These are phyloP conservation scores for Cuniculus paca DNA, from an alignment of 2,797 vertebrate species.

Conservation along the genomic window DNA sequence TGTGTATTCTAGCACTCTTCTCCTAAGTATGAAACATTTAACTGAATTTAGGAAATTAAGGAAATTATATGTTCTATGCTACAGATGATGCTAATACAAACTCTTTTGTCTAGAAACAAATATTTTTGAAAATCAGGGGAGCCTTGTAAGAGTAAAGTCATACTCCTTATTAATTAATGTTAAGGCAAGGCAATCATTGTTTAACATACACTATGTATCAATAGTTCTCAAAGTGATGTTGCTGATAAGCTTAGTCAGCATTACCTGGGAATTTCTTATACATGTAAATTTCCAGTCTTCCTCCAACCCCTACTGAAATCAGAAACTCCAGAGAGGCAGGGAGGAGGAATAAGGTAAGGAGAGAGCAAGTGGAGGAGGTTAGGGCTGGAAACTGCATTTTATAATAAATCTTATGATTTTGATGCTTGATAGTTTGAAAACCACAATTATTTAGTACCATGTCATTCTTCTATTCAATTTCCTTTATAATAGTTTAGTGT, in stretches of 20 bases:
- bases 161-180: neutral
- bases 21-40: constrained; percentile 23
- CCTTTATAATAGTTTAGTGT: constrained; percentile 11
- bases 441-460: neutral
- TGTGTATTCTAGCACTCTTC: neutral
- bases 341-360: neutral
- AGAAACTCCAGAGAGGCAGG: neutral
- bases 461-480: neutral
- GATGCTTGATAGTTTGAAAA: constrained; percentile 3
- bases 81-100: neutral
- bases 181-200: neutral
- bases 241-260: neutral
- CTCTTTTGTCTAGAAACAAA: constrained; percentile 30
- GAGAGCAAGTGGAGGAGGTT: neutral
- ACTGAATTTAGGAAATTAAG: constrained; percentile 41
- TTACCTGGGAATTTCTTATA: neutral
- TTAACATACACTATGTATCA: constrained; percentile 25
- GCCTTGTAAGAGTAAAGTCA: constrained; percentile 15
- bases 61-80: constrained; percentile 16
- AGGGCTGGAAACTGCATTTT: neutral
- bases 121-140: constrained; percentile 42
- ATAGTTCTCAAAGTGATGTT: constrained; percentile 35
- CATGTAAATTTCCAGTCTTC: neutral
- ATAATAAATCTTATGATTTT: constrained; percentile 3
- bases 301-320: neutral